phyloP scores from a whole-genome alignment of 1,140 invertebrate genomes.

The Heliconius nattereri region DNA sequence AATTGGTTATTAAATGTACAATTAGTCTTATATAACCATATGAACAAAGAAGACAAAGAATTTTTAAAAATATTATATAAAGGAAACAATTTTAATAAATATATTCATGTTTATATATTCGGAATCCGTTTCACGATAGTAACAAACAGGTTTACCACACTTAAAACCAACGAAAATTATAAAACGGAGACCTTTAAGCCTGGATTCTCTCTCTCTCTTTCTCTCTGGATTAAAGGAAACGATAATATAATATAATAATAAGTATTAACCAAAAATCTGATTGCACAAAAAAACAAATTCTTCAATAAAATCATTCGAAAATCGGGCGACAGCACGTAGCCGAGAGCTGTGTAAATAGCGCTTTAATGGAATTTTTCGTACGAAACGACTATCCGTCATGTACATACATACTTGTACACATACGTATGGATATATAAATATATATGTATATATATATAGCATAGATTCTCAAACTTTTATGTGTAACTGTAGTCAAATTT shows the following conservation, averaged over 20 bases:
- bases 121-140: too few relatives aligned
- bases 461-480: constrained; percentile 11
- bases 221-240: too few relatives aligned
- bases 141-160: too few relatives aligned
- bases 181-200: too few relatives aligned
- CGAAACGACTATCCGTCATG: constrained; percentile 47
- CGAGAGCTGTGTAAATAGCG: constrained; percentile 70
- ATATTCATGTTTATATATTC: too few relatives aligned
- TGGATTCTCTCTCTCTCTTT: too few relatives aligned
- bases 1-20: too few relatives aligned
- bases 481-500: not conserved
- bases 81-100: too few relatives aligned
- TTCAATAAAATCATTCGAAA: constrained; percentile 58
- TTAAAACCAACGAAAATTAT: too few relatives aligned
- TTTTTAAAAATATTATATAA: too few relatives aligned
- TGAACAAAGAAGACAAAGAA: too few relatives aligned
- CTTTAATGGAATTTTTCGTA: constrained; percentile 71
- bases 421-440: constrained; percentile 13
- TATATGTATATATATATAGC: constrained; percentile 17
- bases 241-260: constrained; percentile 6
- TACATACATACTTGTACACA: constrained; percentile 36
- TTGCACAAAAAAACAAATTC: constrained; percentile 30
- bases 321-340: constrained; percentile 34
- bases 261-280: constrained; percentile 3
- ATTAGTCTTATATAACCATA: too few relatives aligned